Evolutionary conservation across 2,113 vertebrate species (phyloP).

Genomic region (Cyanoliseus patagonus): DNA sequence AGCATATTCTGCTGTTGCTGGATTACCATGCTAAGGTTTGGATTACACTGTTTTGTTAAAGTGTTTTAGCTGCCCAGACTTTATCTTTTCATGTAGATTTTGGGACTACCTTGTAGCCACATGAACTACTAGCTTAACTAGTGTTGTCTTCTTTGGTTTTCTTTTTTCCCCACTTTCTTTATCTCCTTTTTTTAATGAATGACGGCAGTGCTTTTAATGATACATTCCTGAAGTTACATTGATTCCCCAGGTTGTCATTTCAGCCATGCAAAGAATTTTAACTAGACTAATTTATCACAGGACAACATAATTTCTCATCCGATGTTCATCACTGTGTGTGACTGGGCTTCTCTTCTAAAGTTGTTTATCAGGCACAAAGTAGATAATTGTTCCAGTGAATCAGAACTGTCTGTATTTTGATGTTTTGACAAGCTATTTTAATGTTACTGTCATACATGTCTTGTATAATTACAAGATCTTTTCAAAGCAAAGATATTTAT

Average conservation of each 20-base stretch:
- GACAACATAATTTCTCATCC: not conserved
- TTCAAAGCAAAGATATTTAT: not conserved
- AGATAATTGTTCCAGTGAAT: constrained; percentile 11
- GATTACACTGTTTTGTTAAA: not conserved
- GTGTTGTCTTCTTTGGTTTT: not conserved
- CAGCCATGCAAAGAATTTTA: not conserved
- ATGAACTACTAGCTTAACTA: not conserved
- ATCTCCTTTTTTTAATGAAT: not conserved
- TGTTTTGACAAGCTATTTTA: constrained; percentile 46
- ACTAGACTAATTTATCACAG: not conserved
- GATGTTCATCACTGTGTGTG: not conserved
- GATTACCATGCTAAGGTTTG: not conserved
- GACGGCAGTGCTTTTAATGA: not conserved
- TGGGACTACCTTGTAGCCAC: not conserved
- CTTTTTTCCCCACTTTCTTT: too few relatives aligned
- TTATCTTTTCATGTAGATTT: not conserved
- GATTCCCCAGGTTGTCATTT: not conserved
- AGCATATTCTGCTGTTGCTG: not conserved
- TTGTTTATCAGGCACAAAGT: not conserved
- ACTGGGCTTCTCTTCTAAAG: not conserved
- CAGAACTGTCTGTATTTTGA: constrained; percentile 19
- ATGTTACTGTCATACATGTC: constrained; percentile 6
- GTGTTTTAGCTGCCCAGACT: not conserved
- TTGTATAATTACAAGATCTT: constrained; percentile 23
- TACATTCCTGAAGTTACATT: not conserved